Base-by-base conservation (phyloP, 2,797 vertebrate genomes). In the Pampus argenteus region DNA sequence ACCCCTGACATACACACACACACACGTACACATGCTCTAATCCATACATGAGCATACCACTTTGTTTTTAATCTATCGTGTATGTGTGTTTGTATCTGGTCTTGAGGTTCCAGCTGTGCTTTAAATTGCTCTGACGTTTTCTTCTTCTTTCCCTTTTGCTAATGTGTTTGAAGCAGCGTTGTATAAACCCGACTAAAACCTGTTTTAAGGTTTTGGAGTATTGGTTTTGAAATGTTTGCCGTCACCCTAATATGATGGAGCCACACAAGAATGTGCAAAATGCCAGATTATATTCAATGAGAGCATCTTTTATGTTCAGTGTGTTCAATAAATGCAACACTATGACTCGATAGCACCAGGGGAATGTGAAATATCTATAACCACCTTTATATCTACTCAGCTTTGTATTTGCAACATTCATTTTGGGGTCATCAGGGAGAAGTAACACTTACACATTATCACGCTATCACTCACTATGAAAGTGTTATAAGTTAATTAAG, bases 1-100 rank as follows among this genome's bases (percentile, higher is more conserved):
- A 89, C 80, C 83, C 74, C 60, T 68, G 79, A 78, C 66, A 60
- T 9, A 65, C 79, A 80, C 71, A 69, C 57, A 70, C 66, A 63
- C 64, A 75, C 79, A 68, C 11, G 28, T 55, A 67, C 62, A 82
- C 78, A 67, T 54, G 44, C 76, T 66, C 50, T 92, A 90, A 91
- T 92, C 91, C 85, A 82, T 68, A 66, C 87, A 77, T 90, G 85
- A 92, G 88, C 82, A 87, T 76, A 92, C 85, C 91, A 91, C 89
- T 92, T 92, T 89, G 76, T 57, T 81, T 76, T 69, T 89, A 91
- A 91, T 93, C 89, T 83, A 18, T 28, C 20, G 10, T 52, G 13
- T 61, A 58, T 47, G 34, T 61, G 42, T 36, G 34, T 66, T 22
- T 38, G 28, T 50, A 50, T 29, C 36, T 26, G 22, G 4, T 28